Conservation (phyloP, 2,113 vertebrate genomes). For the Nicator chloris region DNA sequence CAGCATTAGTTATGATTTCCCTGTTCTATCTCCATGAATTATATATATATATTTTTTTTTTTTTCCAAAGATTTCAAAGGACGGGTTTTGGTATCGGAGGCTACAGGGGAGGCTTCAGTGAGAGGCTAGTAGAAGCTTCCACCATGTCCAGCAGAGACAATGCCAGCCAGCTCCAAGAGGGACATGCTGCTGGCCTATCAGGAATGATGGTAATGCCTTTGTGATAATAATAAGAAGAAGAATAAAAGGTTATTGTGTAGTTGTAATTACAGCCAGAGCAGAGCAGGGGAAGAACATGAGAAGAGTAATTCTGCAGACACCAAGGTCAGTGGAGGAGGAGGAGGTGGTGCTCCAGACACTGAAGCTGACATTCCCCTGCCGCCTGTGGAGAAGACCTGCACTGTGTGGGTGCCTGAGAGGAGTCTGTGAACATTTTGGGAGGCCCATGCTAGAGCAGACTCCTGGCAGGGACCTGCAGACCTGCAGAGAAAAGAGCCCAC, state of each 20-base stretch:
- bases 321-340: not conserved
- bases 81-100: not conserved
- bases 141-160: not conserved
- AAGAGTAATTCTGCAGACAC: not conserved
- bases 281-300: not conserved
- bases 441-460: fast-evolving
- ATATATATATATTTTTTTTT: not conserved
- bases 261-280: not conserved
- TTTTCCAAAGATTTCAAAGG: too few species aligned
- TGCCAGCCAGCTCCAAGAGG: not conserved
- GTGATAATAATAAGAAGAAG: not conserved
- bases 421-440: not conserved
- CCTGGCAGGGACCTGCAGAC: not conserved
- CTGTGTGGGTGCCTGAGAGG: not conserved
- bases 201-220: not conserved
- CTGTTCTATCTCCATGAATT: not conserved
- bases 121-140: not conserved
- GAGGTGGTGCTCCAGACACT: fast-evolving
- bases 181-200: not conserved
- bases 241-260: not conserved
- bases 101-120: not conserved
- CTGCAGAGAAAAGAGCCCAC: not conserved
- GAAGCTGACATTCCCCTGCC: not conserved
- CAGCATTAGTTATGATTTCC: not conserved
- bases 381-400: too few species aligned